Evolutionary conservation across 2,113 vertebrate genomes (phyloP).

Genomic region (Thalassarche chlororhynchos): DNA sequence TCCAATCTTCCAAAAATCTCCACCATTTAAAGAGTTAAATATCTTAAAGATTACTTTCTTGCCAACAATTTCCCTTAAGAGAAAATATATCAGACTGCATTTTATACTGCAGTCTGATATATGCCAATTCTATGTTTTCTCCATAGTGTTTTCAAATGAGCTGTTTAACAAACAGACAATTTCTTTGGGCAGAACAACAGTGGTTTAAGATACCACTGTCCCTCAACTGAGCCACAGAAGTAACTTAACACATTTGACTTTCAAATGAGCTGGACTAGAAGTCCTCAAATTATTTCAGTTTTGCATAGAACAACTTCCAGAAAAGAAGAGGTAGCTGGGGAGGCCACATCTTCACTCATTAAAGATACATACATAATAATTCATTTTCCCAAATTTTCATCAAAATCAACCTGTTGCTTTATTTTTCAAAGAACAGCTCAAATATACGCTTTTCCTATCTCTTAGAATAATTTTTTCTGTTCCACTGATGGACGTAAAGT

Average conservation of each 20-base stretch:
- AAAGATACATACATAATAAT: not conserved
- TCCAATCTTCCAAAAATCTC: not conserved
- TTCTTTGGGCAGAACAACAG: not conserved
- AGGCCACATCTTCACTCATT: not conserved
- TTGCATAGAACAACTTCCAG: not conserved
- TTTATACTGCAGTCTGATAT: not conserved
- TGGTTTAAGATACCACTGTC: not conserved
- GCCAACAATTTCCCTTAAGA: not conserved
- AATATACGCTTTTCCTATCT: not conserved
- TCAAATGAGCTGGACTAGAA: not conserved
- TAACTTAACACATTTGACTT: not conserved
- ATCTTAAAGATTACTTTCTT: not conserved
- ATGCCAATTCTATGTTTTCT: not conserved
- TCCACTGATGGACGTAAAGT: not conserved
- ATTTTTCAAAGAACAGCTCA: not conserved
- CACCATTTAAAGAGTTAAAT: not conserved
- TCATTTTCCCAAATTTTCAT: not conserved
- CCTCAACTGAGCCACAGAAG: not conserved
- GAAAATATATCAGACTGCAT: not conserved
- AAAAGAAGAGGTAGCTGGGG: not conserved
- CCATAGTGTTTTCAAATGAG: not conserved
- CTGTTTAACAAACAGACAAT: not conserved
- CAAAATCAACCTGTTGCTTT: not conserved
- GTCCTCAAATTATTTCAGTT: not conserved
- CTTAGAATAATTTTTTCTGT: not conserved